These are phyloP conservation scores for Chelonia mydas DNA, from an alignment of 2,797 vertebrate genomes.

Conservation along the genomic window DNA sequence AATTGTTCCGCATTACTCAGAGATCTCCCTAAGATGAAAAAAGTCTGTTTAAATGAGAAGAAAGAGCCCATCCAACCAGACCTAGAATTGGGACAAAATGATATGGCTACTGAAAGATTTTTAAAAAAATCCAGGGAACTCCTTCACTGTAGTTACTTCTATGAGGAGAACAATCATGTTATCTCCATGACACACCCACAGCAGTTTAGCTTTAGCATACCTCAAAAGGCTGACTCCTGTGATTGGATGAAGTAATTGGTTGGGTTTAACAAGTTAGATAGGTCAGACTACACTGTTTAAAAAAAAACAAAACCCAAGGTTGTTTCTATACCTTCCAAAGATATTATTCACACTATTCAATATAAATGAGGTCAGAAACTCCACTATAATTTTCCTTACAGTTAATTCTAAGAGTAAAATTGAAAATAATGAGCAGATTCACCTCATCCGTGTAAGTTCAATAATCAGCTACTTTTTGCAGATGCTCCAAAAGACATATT, in stretches of 20 bases:
- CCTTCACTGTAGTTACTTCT: background rate
- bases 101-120: background rate
- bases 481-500: background rate
- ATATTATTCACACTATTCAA: background rate
- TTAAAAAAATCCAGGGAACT: background rate
- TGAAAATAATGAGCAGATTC: background rate
- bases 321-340: background rate
- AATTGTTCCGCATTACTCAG: background rate
- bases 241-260: too few species aligned
- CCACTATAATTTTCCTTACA: background rate
- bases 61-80: background rate
- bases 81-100: background rate
- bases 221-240: background rate
- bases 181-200: background rate
- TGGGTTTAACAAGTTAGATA: too few species aligned
- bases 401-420: background rate
- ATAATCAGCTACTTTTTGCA: background rate
- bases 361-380: background rate
- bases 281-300: too few species aligned
- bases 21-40: background rate
- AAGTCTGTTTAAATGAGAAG: background rate
- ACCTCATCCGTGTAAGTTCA: background rate
- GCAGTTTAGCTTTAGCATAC: background rate
- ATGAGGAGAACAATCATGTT: background rate
- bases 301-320: too few species aligned